These are phyloP conservation scores for Zaprionus ornatus DNA, from an alignment of 1,140 invertebrate species.

Conservation along the genomic window DNA sequence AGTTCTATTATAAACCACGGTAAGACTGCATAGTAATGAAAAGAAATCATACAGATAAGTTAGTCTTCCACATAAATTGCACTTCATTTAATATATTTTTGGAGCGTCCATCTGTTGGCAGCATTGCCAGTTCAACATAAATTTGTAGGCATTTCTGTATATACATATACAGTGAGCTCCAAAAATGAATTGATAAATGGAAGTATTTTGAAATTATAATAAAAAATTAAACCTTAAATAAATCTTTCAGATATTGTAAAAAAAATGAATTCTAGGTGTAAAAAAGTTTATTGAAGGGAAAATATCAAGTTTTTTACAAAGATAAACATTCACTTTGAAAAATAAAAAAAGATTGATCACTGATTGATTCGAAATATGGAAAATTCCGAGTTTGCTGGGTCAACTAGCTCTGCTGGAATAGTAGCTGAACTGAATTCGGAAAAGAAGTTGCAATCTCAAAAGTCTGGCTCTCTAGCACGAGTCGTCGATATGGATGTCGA, in stretches of 20 bases:
- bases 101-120: conserved; percentile 56
- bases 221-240: background rate
- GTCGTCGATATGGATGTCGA: conserved; percentile 51
- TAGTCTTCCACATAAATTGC: background rate
- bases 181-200: conserved; percentile 6
- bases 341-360: background rate
- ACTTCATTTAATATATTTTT: conserved; percentile 18
- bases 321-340: background rate
- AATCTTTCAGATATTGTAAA: background rate
- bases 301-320: background rate
- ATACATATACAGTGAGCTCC: conserved; percentile 29
- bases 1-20: conserved; percentile 16
- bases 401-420: conserved; percentile 3
- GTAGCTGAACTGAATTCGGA: conserved; percentile 34
- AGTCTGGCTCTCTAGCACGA: conserved; percentile 6
- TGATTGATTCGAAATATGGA: conserved; percentile 45
- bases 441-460: conserved; percentile 25
- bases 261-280: conserved; percentile 27
- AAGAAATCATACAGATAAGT: background rate
- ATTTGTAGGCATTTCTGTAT: conserved; percentile 38
- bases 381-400: conserved; percentile 32
- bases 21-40: conserved; percentile 1
- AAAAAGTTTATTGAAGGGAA: conserved; percentile 10
- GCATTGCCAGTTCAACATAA: conserved; percentile 62
- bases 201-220: background rate